phyloP scores from a whole-genome alignment of 2,888 invertebrate genomes.

The Coleophora flavipennella region DNA sequence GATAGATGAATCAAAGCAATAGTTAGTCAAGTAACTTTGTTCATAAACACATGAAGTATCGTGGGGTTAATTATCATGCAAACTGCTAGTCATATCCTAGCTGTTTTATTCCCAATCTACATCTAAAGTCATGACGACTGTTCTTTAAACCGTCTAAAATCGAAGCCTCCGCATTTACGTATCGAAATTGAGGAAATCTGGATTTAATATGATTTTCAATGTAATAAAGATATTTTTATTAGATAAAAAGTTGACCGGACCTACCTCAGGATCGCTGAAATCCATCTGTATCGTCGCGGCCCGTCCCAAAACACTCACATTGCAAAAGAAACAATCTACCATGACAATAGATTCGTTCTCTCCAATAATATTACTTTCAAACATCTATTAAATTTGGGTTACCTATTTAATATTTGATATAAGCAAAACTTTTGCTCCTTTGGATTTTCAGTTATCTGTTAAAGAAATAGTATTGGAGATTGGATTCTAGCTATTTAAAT shows the following conservation, averaged over 20 bases:
- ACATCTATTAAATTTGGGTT: not conserved
- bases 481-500: conserved; percentile 1
- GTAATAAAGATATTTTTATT: conserved; percentile 19
- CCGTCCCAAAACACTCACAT: conserved; percentile 60
- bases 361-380: conserved; percentile 63
- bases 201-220: conserved; percentile 21
- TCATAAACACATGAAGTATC: conserved; percentile 72
- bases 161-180: conserved; percentile 58
- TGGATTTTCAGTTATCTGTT: not conserved
- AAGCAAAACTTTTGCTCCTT: not conserved
- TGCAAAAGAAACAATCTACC: conserved; percentile 71
- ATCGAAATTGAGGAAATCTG: conserved; percentile 61
- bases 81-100: conserved; percentile 46
- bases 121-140: conserved; percentile 70
- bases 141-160: conserved; percentile 48
- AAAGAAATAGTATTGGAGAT: conserved; percentile 65
- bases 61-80: conserved; percentile 57
- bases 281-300: conserved; percentile 50
- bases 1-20: conserved; percentile 39
- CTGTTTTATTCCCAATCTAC: conserved; percentile 41
- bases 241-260: conserved; percentile 53
- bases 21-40: conserved; percentile 70
- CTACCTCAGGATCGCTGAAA: conserved; percentile 64
- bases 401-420: too few species aligned
- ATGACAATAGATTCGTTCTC: conserved; percentile 67